A percentile compares a stretch with the other conserved stretches of the same genome.
These are phyloP conservation scores for Heliconius hermathena DNA, from an alignment of 1,140 invertebrate species.

Conservation along the genomic window DNA sequence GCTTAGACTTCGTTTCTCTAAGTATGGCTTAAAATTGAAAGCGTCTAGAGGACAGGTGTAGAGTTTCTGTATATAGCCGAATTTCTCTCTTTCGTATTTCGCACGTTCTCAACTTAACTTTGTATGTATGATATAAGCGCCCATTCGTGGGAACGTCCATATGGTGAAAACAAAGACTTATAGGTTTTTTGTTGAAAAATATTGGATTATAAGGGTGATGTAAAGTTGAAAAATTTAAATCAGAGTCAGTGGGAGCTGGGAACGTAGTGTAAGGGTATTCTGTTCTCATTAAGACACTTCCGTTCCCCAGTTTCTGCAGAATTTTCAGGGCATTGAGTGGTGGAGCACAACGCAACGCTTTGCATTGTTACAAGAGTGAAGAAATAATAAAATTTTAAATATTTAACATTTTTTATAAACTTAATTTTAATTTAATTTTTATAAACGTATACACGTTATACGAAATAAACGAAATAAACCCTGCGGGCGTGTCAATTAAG, in stretches of 20 bases:
- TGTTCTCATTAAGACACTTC: no score
- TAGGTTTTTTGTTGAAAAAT: not conserved
- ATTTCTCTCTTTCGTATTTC: slow-evolving; percentile 60
- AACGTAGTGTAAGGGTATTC: no score
- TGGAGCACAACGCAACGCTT: no score
- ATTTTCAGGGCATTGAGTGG: no score
- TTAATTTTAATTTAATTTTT: not conserved
- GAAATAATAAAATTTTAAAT: no score
- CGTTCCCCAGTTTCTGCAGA: no score
- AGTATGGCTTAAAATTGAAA: slow-evolving; percentile 39
- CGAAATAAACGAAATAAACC: no score
- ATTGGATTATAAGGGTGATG: no score
- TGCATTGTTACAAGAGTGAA: no score
- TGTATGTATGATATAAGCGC: slow-evolving; percentile 29
- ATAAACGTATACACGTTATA: not conserved
- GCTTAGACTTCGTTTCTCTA: not conserved
- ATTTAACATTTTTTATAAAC: no score
- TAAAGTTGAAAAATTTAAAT: no score
- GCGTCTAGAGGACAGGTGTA: slow-evolving; percentile 27
- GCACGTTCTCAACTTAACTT: slow-evolving; percentile 55
- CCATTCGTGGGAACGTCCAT: slow-evolving; percentile 27
- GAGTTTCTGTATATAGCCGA: slow-evolving; percentile 17
- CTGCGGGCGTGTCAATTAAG: not conserved
- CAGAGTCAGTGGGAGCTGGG: no score
- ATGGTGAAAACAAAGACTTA: not conserved